These are phyloP conservation scores for Pseudoips prasinana DNA, from an alignment of 2,888 invertebrate species.

Conservation along the genomic window DNA sequence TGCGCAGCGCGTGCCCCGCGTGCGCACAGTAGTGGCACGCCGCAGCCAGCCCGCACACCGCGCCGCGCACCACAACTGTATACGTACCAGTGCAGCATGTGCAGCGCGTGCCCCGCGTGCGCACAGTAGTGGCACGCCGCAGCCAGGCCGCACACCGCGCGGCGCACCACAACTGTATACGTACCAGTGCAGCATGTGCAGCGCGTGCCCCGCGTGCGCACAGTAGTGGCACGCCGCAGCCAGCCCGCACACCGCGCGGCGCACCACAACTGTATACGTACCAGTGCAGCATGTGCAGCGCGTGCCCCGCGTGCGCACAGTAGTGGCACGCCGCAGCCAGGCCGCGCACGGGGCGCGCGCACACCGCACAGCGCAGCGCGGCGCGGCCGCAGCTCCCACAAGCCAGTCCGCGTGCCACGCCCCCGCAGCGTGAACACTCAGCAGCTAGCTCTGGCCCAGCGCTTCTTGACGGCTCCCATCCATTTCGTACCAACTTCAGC, in stretches of 20 bases:
- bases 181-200: slow-evolving; percentile 91
- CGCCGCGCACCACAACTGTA: too few species aligned
- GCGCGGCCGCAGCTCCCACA: slow-evolving; percentile 87
- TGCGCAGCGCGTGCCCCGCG: slow-evolving; percentile 93
- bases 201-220: slow-evolving; percentile 96
- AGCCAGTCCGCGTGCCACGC: slow-evolving; percentile 83
- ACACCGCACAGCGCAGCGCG: slow-evolving; percentile 91
- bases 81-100: slow-evolving; percentile 1
- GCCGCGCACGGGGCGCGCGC: slow-evolving; percentile 92
- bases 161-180: slow-evolving; percentile 1
- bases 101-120: slow-evolving; percentile 67
- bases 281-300: slow-evolving; percentile 91
- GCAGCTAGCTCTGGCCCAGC: slow-evolving; percentile 86
- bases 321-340: slow-evolving; percentile 91
- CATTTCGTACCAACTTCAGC: slow-evolving; percentile 81
- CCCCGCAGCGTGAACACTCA: slow-evolving; percentile 86
- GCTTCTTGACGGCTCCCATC: slow-evolving; percentile 68
- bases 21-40: slow-evolving; percentile 95
- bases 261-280: slow-evolving; percentile 80
- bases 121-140: slow-evolving; percentile 81
- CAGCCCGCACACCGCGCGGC: slow-evolving; percentile 92
- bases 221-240: slow-evolving; percentile 94
- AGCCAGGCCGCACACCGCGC: slow-evolving; percentile 38
- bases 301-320: slow-evolving; percentile 98
- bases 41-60: slow-evolving; percentile 90